Evolutionary conservation across 2,797 vertebrate species (phyloP).

Genomic region (Oreochromis mossambicus): DNA sequence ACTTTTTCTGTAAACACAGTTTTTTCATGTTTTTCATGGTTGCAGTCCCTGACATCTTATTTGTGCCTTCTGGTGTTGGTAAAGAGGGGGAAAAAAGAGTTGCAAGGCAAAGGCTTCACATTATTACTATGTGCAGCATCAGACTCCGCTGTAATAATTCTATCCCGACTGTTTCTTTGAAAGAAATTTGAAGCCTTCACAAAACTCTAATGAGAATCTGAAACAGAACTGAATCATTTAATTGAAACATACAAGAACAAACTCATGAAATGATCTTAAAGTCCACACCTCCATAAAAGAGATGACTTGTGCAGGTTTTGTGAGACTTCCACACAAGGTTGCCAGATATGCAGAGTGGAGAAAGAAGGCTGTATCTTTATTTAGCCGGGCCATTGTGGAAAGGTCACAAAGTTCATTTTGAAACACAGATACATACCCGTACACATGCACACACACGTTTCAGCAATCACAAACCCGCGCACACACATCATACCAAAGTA

Average conservation of each 20-base stretch:
- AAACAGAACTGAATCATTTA: constrained; percentile 6
- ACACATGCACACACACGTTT: neutral
- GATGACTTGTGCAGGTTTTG: neutral
- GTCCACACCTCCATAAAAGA: neutral
- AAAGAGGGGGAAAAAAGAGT: constrained; percentile 1
- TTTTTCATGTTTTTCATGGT: constrained; percentile 48
- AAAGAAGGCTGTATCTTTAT: constrained; percentile 39
- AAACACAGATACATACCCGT: constrained; percentile 13
- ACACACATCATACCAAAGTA: neutral
- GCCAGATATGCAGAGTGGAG: constrained; percentile 33
- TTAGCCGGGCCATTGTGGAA: constrained; percentile 44
- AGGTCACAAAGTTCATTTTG: constrained; percentile 38
- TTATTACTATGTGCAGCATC: constrained; percentile 42
- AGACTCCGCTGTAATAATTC: constrained; percentile 24
- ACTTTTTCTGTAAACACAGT: constrained; percentile 48
- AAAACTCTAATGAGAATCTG: neutral
- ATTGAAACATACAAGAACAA: neutral
- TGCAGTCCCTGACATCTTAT: constrained; percentile 34
- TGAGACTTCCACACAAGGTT: constrained; percentile 5
- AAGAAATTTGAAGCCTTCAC: neutral
- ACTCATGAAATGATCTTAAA: neutral
- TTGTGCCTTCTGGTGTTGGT: constrained; percentile 56
- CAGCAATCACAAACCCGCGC: neutral
- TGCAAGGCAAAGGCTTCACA: constrained; percentile 39
- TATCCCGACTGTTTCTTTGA: neutral